A percentile compares a stretch with the other conserved stretches of the same genome.
These are phyloP conservation scores for Drosophila prosaltans DNA, from an alignment of 1,140 invertebrate species.

Conservation along the genomic window DNA sequence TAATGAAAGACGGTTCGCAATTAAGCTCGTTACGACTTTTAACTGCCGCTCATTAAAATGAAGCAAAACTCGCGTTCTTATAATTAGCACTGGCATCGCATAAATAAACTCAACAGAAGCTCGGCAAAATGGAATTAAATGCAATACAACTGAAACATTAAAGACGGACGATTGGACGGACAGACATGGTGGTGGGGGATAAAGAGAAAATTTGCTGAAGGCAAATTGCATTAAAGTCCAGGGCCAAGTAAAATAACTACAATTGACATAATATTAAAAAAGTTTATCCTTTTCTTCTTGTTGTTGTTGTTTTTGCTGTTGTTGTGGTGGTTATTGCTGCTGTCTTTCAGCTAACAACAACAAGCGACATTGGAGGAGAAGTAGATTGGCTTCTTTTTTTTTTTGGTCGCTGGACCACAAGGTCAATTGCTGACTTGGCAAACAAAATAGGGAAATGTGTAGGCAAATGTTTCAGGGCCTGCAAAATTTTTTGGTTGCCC, in stretches of 20 bases:
- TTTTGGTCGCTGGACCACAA: not conserved
- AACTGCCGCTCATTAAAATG: constrained; percentile 65
- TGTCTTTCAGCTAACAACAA: too few relatives aligned
- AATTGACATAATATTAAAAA: constrained; percentile 48
- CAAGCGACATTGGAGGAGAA: not conserved
- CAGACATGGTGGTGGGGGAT: not conserved
- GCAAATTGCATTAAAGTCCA: constrained; percentile 53
- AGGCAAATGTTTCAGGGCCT: constrained; percentile 8
- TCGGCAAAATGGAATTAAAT: constrained; percentile 52
- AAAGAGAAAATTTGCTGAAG: constrained; percentile 33
- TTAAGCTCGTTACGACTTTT: constrained; percentile 71
- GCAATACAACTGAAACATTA: constrained; percentile 44
- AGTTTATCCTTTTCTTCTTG: constrained; percentile 33
- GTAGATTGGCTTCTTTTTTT: not conserved
- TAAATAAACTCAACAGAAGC: constrained; percentile 53
- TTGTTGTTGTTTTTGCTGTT: not conserved
- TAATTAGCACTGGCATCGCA: constrained; percentile 68
- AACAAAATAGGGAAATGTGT: constrained; percentile 41
- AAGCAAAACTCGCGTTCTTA: constrained; percentile 31
- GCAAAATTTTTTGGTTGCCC: constrained; percentile 32
- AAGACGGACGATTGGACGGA: constrained; percentile 9
- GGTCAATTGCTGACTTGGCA: constrained; percentile 42
- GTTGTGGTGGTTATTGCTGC: too few relatives aligned
- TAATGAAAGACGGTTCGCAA: constrained; percentile 69
- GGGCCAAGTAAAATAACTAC: constrained; percentile 46